Evolutionary conservation across 2,888 invertebrate species (phyloP), one percentile per base, ranked within the genome.

Genomic region (Callosobruchus maculatus): DNA sequence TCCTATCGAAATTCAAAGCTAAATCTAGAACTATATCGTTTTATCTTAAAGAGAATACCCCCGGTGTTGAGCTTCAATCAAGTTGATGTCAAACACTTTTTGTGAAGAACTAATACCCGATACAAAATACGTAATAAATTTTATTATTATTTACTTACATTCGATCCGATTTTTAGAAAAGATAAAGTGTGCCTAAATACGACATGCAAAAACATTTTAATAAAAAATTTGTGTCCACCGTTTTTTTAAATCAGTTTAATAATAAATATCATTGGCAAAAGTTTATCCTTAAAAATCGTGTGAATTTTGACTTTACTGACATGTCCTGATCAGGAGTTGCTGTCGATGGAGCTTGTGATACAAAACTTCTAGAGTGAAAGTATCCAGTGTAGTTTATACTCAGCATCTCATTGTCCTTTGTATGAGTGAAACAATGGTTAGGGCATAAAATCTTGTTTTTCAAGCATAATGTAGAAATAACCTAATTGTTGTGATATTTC

Each of bases 101-200:
- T 7, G 13, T 13, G 49, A 49, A 49, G 49, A 18, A 49, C 18
- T 13, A 13, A 49, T 18, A 49, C 49, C 18, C 18, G 49, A 26
- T 26, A 71, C 72, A 73, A 76, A 72, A 67, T 49, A 49, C 18
- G 1, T 0, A 3, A 7, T 13, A 13, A 1, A 5, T 13, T 49
- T 49, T 77, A 18, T 0, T 49, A 49, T 49, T 18, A 5, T 13
- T 7, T 49, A 13, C 4, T 13, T 49, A 49, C 82, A 82, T 83
- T 83, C 82, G 80, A 82, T 81, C 82, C 70, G 80, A 81, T 78
- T 81, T 82, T 81, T 81, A 80, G 81, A 83, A 84, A 83, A 83
- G 79, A 81, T 81, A 78, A 79, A 80, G 84, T 85, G 85, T 85
- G 84, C 84, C 82, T 83, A 81, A 81, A 78, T 79, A 78, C 49